These are phyloP conservation scores for Cottoperca gobio DNA, from an alignment of 2,797 vertebrate species.

Conservation along the genomic window DNA sequence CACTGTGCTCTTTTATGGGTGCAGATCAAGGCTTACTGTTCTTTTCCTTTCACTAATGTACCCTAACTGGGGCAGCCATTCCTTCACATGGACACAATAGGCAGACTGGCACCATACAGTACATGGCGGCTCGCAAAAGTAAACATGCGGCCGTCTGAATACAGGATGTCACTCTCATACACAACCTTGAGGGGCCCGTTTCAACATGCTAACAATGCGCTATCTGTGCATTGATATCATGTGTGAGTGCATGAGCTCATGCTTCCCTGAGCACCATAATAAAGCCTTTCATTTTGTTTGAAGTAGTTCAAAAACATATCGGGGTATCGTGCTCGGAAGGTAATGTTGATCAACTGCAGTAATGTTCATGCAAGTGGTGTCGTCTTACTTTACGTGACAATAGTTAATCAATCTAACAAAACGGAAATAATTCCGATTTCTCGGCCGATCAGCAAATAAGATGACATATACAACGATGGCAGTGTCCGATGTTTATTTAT, in stretches of 20 bases:
- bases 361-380: not conserved
- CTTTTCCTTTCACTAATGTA: conserved; percentile 38
- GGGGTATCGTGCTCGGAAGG: no score
- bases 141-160: conserved; percentile 30
- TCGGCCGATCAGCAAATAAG: no score
- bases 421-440: no score
- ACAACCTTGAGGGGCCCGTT: conserved; percentile 25
- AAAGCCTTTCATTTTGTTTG: conserved; percentile 4
- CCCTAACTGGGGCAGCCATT: conserved; percentile 59
- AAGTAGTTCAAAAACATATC: not conserved
- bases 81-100: conserved; percentile 48
- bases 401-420: not conserved
- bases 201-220: conserved; percentile 46
- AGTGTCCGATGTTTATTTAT: no score
- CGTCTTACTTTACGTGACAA: not conserved
- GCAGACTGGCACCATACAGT: conserved; percentile 3
- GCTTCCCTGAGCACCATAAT: not conserved
- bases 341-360: not conserved
- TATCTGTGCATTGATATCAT: conserved; percentile 52
- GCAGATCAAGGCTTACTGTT: conserved; percentile 16
- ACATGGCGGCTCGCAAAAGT: conserved; percentile 15
- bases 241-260: not conserved
- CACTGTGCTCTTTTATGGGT: conserved; percentile 22
- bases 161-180: not conserved
- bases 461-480: no score